These are phyloP conservation scores for Chaetops frenatus DNA, from an alignment of 2,113 vertebrate species.

Conservation along the genomic window DNA sequence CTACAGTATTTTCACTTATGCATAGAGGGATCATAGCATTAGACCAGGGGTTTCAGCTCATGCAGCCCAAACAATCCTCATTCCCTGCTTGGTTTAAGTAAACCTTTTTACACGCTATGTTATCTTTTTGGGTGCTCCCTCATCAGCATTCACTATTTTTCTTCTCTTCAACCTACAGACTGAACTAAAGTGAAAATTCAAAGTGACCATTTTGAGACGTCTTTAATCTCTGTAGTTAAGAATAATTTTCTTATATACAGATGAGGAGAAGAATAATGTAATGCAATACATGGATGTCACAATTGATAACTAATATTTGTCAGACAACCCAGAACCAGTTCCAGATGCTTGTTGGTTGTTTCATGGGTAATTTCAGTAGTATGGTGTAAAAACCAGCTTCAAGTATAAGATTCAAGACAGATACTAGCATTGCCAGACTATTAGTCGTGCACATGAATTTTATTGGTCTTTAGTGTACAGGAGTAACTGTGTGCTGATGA, in stretches of 20 bases:
- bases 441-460: background rate
- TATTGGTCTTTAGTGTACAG: background rate
- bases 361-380: background rate
- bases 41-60: background rate
- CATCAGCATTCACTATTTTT: background rate
- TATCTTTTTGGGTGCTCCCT: background rate
- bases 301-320: background rate
- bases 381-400: background rate
- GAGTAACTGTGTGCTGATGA: background rate
- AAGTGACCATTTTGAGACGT: background rate
- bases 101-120: background rate
- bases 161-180: background rate
- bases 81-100: background rate
- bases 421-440: background rate
- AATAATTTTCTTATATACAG: background rate
- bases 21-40: background rate
- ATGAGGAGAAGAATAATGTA: background rate
- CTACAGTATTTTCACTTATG: background rate
- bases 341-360: background rate
- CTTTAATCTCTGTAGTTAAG: background rate
- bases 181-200: background rate
- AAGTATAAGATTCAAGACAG: background rate
- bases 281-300: background rate
- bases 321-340: background rate
- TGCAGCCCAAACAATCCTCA: background rate